These are phyloP conservation scores for Nebria ingens DNA, from an alignment of 1,140 invertebrate species.

Conservation along the genomic window DNA sequence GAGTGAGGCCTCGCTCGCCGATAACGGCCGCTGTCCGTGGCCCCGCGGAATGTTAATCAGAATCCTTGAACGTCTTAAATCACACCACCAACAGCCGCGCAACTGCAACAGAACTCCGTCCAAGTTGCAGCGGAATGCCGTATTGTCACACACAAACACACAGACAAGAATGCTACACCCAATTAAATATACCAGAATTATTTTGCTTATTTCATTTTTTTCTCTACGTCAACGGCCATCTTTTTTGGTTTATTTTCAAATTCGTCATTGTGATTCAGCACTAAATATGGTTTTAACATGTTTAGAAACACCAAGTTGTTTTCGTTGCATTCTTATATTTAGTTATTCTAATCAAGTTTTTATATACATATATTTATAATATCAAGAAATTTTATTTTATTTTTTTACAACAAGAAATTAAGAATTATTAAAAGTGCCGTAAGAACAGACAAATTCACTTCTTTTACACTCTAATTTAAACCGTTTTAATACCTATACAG, in stretches of 20 bases:
- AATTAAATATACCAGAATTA: constrained; percentile 6
- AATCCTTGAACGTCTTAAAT: not conserved
- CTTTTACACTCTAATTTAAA: too few relatives aligned
- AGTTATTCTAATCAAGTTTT: too few relatives aligned
- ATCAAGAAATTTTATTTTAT: too few relatives aligned
- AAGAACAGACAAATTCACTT: too few relatives aligned
- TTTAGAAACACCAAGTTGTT: not conserved
- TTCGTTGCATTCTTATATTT: not conserved
- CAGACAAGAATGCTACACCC: constrained; percentile 3
- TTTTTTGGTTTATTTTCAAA: not conserved
- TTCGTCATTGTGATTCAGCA: too few relatives aligned
- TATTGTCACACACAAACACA: constrained; percentile 2
- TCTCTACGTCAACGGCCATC: not conserved
- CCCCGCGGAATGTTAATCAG: constrained; percentile 1
- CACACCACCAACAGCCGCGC: not conserved
- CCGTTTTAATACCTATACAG: too few relatives aligned
- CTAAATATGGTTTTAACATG: too few relatives aligned
- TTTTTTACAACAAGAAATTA: too few relatives aligned
- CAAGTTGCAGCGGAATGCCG: not conserved
- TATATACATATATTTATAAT: too few relatives aligned
- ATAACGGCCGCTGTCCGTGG: not conserved
- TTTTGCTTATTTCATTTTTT: not conserved
- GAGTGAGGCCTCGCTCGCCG: not conserved
- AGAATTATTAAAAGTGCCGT: too few relatives aligned
- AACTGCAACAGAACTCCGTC: not conserved